phyloP scores from a whole-genome alignment of 2,113 vertebrate genomes.

The Periophthalmus modestus region DNA sequence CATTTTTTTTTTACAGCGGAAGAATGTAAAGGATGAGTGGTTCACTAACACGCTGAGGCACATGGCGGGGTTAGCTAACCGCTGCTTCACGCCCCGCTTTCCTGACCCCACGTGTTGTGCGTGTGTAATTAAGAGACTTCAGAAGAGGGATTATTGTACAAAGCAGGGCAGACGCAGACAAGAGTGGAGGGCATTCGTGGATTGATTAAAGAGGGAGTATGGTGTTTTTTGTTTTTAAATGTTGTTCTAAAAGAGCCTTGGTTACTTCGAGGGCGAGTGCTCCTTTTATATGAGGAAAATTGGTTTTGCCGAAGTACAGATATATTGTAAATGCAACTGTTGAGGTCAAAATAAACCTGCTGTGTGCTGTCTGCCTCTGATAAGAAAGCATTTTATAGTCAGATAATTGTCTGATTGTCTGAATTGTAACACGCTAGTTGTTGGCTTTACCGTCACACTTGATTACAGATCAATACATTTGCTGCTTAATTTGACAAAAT shows the following conservation, averaged over 20 bases:
- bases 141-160: slow-evolving; percentile 53
- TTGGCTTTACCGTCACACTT: too few species aligned
- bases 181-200: slow-evolving; percentile 27
- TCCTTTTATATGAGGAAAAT: too few species aligned
- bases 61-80: slow-evolving; percentile 6
- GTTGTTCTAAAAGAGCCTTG: neutral
- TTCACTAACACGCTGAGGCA: slow-evolving; percentile 19
- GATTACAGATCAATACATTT: too few species aligned
- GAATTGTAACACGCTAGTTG: too few species aligned
- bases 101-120: slow-evolving; percentile 38
- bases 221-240: slow-evolving; percentile 8
- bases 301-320: too few species aligned
- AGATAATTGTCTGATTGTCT: too few species aligned
- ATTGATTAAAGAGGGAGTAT: slow-evolving; percentile 34
- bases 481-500: too few species aligned
- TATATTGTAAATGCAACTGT: too few species aligned
- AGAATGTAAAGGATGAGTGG: slow-evolving; percentile 7
- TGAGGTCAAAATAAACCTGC: too few species aligned
- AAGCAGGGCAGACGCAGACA: slow-evolving; percentile 26
- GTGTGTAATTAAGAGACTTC: slow-evolving; percentile 69
- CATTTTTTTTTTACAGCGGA: neutral
- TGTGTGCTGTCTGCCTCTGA: too few species aligned
- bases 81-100: slow-evolving; percentile 6
- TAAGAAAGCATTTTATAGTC: too few species aligned
- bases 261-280: neutral